Evolutionary conservation across 2,888 invertebrate species (phyloP).

Genomic region (Tetranychus truncatus): DNA sequence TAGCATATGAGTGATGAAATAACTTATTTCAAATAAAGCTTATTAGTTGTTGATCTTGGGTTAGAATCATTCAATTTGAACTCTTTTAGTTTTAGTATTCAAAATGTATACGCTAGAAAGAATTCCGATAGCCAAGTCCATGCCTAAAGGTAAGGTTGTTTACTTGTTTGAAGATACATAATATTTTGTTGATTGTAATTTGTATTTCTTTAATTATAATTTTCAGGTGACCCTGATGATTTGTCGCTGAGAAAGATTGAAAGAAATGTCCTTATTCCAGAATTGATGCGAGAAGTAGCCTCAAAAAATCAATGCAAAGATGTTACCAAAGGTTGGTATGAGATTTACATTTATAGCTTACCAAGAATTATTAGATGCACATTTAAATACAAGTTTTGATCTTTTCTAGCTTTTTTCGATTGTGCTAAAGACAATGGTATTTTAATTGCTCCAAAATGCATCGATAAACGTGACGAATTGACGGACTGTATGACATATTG

Average conservation of each 20-base stretch:
- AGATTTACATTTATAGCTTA: no score
- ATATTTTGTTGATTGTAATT: background rate
- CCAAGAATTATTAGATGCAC: slow-evolving; percentile 1
- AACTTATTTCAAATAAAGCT: no score
- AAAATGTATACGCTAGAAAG: no score
- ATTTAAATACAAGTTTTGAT: background rate
- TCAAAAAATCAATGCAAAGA: slow-evolving; percentile 54
- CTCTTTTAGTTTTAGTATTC: no score
- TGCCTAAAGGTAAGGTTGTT: no score
- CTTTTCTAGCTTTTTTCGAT: slow-evolving; percentile 37
- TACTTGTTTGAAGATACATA: no score
- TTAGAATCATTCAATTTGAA: no score
- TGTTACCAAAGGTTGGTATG: slow-evolving; percentile 44
- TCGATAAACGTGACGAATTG: slow-evolving; percentile 48
- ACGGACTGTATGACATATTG: slow-evolving; percentile 45
- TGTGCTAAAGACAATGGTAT: slow-evolving; percentile 51
- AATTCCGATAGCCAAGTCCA: no score
- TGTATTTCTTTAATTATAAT: background rate
- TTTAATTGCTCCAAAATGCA: slow-evolving; percentile 54
- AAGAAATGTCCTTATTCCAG: slow-evolving; percentile 65
- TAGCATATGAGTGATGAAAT: no score
- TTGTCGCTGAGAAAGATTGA: slow-evolving; percentile 66
- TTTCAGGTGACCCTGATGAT: slow-evolving; percentile 65
- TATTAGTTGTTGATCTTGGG: no score
- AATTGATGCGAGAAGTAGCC: slow-evolving; percentile 65